These are phyloP conservation scores for Pammene fasciana DNA, from an alignment of 2,888 invertebrate species.

Conservation along the genomic window DNA sequence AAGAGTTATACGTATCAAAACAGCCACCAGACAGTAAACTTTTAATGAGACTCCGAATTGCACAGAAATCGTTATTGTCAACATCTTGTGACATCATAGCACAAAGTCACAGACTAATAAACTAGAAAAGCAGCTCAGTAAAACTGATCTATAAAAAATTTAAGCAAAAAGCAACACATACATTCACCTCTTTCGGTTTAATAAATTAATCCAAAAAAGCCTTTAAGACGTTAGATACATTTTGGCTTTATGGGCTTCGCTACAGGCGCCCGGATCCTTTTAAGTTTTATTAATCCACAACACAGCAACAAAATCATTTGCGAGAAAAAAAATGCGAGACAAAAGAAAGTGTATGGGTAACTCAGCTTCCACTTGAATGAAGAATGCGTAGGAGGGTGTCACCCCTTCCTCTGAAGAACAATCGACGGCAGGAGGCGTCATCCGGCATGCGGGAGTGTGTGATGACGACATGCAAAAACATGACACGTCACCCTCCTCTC, in stretches of 20 bases:
- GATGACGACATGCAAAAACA: slow-evolving; percentile 55
- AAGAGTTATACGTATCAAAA: neutral
- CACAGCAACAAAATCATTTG: neutral
- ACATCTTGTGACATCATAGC: neutral
- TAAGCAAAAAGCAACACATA: neutral
- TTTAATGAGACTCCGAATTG: slow-evolving; percentile 20
- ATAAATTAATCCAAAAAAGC: neutral
- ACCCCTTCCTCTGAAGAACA: slow-evolving; percentile 72
- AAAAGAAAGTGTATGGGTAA: slow-evolving; percentile 51
- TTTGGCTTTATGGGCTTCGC: neutral
- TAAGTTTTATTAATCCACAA: neutral
- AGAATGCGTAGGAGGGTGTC: slow-evolving; percentile 77
- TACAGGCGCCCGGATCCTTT: neutral
- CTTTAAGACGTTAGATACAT: neutral
- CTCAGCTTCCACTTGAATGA: slow-evolving; percentile 73
- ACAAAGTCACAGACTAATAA: neutral
- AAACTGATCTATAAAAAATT: neutral
- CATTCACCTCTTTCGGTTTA: neutral
- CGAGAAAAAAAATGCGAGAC: slow-evolving; percentile 38
- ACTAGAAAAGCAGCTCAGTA: neutral
- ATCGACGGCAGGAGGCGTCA: slow-evolving; percentile 65
- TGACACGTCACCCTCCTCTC: slow-evolving; percentile 5
- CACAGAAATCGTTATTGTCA: slow-evolving; percentile 8
- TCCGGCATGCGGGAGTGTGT: slow-evolving; percentile 60
- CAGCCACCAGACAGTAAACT: slow-evolving; percentile 23